These are phyloP conservation scores for Eupsilia transversa DNA, from an alignment of 2,888 invertebrate genomes.

Conservation along the genomic window DNA sequence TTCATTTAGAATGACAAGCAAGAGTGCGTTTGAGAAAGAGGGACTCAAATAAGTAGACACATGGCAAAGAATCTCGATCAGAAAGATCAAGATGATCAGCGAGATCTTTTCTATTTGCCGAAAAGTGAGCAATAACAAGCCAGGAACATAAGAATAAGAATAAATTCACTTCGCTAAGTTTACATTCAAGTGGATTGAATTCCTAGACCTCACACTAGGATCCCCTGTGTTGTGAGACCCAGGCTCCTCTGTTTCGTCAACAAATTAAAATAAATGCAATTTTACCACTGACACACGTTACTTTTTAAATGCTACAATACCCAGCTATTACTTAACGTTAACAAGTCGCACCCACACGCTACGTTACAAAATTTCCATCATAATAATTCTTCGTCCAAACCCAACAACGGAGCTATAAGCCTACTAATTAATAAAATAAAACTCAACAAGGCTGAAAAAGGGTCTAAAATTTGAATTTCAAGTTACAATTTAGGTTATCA, in stretches of 20 bases:
- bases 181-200: too few species aligned
- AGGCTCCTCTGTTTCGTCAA: too few species aligned
- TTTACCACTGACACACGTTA: neutral
- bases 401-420: constrained; percentile 27
- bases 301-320: neutral
- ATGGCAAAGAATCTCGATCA: neutral
- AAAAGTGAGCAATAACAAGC: too few species aligned
- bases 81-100: neutral
- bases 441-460: constrained; percentile 46
- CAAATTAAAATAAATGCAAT: too few species aligned
- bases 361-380: neutral
- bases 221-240: too few species aligned
- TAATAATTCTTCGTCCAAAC: constrained; percentile 12
- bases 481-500: constrained; percentile 52
- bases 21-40: neutral
- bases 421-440: constrained; percentile 57
- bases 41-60: neutral
- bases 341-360: neutral
- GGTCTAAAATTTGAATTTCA: constrained; percentile 49
- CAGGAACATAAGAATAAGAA: too few species aligned
- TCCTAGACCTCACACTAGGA: too few species aligned
- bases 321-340: constrained; percentile 7
- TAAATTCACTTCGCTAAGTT: too few species aligned
- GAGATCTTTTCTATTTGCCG: too few species aligned
- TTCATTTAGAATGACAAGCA: neutral